phyloP scores from a whole-genome alignment of 2,113 vertebrate genomes.

The Sylvietta virens region DNA sequence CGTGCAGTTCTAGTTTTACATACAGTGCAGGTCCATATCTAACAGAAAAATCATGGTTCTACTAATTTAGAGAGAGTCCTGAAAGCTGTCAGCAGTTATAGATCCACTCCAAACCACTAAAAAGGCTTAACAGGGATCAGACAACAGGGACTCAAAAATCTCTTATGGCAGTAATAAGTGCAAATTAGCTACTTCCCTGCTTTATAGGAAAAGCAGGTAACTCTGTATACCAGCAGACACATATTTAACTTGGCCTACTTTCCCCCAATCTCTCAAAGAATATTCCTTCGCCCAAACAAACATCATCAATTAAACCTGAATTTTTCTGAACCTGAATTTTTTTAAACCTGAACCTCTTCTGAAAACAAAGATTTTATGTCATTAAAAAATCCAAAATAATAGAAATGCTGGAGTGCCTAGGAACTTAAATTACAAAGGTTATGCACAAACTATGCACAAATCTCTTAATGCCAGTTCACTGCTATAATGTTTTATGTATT shows the following conservation, averaged over 20 bases:
- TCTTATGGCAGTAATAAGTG: neutral
- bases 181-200: neutral
- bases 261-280: neutral
- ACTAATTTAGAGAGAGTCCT: neutral
- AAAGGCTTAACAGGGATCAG: neutral
- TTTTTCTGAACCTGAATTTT: neutral
- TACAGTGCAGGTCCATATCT: neutral
- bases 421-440: neutral
- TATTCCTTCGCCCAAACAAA: neutral
- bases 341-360: no score
- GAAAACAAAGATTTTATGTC: neutral
- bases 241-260: neutral
- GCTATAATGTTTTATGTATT: neutral
- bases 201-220: neutral
- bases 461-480: neutral
- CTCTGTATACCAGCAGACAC: neutral
- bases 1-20: neutral
- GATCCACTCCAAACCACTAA: neutral
- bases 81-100: neutral
- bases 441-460: neutral
- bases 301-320: neutral
- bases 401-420: neutral
- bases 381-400: neutral
- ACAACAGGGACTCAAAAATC: neutral
- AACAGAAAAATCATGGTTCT: neutral